A percentile compares a stretch with the other conserved stretches of the same genome.
These are phyloP conservation scores for Chascanopsetta lugubris DNA, from an alignment of 2,113 vertebrate species.

Conservation along the genomic window DNA sequence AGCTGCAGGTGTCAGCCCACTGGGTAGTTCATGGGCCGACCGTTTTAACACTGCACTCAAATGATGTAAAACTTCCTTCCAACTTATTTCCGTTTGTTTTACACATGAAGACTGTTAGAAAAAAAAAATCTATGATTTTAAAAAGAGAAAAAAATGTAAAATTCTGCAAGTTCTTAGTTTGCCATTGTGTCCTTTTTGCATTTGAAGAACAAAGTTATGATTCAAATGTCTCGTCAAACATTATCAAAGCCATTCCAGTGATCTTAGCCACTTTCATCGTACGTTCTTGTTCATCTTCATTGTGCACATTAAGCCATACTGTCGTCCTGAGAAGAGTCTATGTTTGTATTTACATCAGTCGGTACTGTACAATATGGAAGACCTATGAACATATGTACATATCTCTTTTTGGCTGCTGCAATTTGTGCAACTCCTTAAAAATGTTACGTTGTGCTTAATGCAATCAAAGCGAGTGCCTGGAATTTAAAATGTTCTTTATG, in stretches of 20 bases:
- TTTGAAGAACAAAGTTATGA: constrained; percentile 77
- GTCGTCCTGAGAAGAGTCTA: constrained; percentile 61
- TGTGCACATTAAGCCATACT: constrained; percentile 74
- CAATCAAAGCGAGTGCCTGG: constrained; percentile 89
- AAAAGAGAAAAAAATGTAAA: constrained; percentile 46
- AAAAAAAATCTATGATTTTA: constrained; percentile 46
- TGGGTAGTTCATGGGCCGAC: constrained; percentile 76
- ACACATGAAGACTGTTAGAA: constrained; percentile 74
- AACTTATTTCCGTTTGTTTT: constrained; percentile 65
- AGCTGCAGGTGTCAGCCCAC: constrained; percentile 82
- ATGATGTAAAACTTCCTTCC: constrained; percentile 73
- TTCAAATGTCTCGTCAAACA: constrained; percentile 65
- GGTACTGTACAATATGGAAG: constrained; percentile 77
- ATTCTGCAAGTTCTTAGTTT: constrained; percentile 63
- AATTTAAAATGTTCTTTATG: constrained; percentile 79
- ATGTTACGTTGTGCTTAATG: constrained; percentile 86
- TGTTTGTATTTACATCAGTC: constrained; percentile 70
- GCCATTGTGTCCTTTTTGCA: constrained; percentile 79
- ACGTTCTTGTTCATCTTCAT: constrained; percentile 59
- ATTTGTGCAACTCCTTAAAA: constrained; percentile 86
- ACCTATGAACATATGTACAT: constrained; percentile 80
- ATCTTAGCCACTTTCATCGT: constrained; percentile 65
- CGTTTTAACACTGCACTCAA: constrained; percentile 77
- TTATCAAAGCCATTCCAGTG: constrained; percentile 68
- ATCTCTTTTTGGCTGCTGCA: constrained; percentile 85